Conservation (phyloP, 2,888 invertebrate species). For the Metalampra italica region DNA sequence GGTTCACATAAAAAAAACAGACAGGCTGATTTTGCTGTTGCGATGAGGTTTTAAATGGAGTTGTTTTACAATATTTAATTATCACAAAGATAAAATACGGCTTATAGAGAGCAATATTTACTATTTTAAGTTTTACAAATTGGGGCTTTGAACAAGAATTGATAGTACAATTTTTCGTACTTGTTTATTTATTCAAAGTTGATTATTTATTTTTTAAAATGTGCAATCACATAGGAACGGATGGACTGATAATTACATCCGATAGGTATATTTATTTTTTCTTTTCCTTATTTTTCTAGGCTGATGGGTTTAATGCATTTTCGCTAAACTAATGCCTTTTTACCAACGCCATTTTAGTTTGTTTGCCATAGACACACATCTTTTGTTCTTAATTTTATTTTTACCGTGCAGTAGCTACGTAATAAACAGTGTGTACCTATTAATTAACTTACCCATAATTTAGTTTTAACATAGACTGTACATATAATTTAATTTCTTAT, state of each 20-base stretch:
- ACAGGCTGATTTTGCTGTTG: constrained; percentile 36
- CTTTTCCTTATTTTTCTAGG: constrained; percentile 32
- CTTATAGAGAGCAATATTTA: constrained; percentile 37
- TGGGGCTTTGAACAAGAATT: constrained; percentile 27
- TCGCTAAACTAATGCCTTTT: constrained; percentile 42
- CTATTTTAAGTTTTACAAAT: constrained; percentile 25
- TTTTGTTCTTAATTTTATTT: constrained; percentile 33
- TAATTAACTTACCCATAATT: constrained; percentile 77
- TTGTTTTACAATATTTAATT: constrained; percentile 42
- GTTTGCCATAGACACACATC: constrained; percentile 54
- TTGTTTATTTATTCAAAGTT: constrained; percentile 39
- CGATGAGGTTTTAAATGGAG: constrained; percentile 23
- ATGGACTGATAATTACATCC: constrained; percentile 71
- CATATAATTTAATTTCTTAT: constrained; percentile 80
- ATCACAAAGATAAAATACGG: constrained; percentile 34
- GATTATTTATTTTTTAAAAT: constrained; percentile 53
- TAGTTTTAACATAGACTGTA: constrained; percentile 80
- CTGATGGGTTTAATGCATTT: constrained; percentile 37
- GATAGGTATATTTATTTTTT: constrained; percentile 40
- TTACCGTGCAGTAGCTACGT: constrained; percentile 57
- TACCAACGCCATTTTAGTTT: constrained; percentile 27
- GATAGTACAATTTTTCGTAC: constrained; percentile 42
- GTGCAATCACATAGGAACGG: constrained; percentile 65
- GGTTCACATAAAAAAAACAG: too few species aligned
- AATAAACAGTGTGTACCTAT: constrained; percentile 74